A percentile compares a stretch with the other conserved stretches of the same genome.
Conservation (phyloP, 2,797 vertebrate species). For the Sciurus carolinensis region DNA sequence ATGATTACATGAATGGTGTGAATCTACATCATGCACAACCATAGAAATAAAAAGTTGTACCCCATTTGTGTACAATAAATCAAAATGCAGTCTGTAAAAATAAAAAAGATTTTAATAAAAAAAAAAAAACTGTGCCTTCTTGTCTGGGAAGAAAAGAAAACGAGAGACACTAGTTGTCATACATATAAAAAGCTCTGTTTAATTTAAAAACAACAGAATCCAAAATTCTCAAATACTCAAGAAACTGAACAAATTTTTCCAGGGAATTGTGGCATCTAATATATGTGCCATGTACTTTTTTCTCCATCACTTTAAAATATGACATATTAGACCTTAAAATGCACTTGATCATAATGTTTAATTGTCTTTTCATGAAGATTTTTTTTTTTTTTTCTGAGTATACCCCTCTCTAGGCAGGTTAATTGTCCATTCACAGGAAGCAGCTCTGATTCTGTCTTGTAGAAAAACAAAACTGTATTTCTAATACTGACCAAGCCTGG, state of each 20-base stretch:
- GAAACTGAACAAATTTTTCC: constrained; percentile 33
- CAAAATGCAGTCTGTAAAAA: too few species aligned
- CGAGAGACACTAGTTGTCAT: neutral
- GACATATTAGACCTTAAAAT: constrained; percentile 48
- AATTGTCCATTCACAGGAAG: neutral
- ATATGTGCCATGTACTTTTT: neutral
- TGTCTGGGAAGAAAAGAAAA: neutral
- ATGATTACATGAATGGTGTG: too few species aligned
- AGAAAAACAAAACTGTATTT: constrained; percentile 29
- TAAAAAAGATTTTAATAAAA: too few species aligned
- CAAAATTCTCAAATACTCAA: constrained; percentile 8
- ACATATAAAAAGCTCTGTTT: neutral
- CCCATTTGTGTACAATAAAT: too few species aligned
- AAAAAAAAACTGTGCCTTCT: neutral
- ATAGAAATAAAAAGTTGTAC: too few species aligned
- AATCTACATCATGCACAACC: too few species aligned
- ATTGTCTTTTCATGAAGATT: neutral
- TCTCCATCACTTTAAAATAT: neutral
- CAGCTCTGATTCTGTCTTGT: neutral
- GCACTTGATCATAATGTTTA: constrained; percentile 40
- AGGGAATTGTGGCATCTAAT: neutral
- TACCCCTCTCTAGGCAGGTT: neutral
- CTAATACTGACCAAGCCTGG: neutral
- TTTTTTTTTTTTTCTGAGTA: constrained; percentile 38
- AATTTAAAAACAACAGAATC: neutral